Percentiles rank a stretch among this genome's conserved stretches.
Conservation (phyloP, 2,797 vertebrate species). For the Rhincodon typus region DNA sequence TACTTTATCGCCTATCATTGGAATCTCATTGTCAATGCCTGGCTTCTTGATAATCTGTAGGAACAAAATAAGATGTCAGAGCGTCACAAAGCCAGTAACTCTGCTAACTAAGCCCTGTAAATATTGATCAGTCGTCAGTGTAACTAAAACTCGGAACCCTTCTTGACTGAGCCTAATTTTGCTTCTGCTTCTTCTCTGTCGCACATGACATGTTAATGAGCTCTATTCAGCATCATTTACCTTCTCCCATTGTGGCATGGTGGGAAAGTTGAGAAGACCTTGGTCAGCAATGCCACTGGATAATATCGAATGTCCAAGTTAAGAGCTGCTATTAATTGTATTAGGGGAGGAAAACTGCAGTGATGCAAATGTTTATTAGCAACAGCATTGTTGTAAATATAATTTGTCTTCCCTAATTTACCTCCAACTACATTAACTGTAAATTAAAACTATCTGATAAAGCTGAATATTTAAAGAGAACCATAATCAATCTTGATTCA, state of each 20-base stretch:
- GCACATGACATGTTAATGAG: not conserved
- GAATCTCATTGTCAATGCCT: conserved; percentile 67
- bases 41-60: conserved; percentile 71
- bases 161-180: not conserved
- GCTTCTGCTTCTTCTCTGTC: not conserved
- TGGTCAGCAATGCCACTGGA: too few relatives aligned
- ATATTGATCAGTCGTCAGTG: not conserved
- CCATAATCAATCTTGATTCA: not conserved
- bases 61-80: not conserved
- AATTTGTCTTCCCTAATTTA: not conserved
- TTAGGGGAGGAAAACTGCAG: not conserved
- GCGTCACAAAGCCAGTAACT: not conserved
- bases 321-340: not conserved
- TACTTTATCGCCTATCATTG: conserved; percentile 91
- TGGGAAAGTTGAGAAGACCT: too few relatives aligned
- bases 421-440: not conserved
- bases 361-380: not conserved
- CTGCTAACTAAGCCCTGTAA: not conserved
- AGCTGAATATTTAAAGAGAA: not conserved
- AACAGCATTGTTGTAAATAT: not conserved
- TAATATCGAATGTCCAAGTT: not conserved
- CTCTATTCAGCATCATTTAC: not conserved
- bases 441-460: not conserved
- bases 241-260: not conserved
- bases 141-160: not conserved